These are phyloP conservation scores for Altica lythri DNA, from an alignment of 2,888 invertebrate species.

Conservation along the genomic window DNA sequence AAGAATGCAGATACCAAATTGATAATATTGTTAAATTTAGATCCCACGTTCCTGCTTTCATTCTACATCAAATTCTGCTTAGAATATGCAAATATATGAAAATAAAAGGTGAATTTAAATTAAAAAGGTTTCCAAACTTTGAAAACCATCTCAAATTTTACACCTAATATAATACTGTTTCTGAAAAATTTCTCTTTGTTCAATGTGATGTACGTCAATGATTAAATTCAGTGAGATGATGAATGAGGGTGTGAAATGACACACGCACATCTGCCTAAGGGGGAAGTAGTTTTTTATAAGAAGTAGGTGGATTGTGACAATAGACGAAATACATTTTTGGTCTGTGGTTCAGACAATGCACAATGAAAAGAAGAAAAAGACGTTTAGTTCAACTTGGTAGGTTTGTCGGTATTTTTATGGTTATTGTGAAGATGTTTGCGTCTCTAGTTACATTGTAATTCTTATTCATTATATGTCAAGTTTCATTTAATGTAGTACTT, in stretches of 20 bases:
- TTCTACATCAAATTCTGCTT: too few species aligned
- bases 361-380: conserved; percentile 17
- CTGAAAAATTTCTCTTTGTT: too few species aligned
- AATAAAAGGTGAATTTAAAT: too few species aligned
- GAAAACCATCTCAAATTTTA: too few species aligned
- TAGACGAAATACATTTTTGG: conserved; percentile 27
- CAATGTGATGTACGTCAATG: too few species aligned
- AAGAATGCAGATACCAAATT: too few species aligned
- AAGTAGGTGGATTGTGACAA: conserved; percentile 29
- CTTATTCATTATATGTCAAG: conserved; percentile 9
- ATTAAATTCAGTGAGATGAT: conserved; percentile 37
- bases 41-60: too few species aligned
- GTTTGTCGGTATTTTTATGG: conserved; percentile 21
- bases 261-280: conserved; percentile 43
- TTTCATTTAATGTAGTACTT: conserved; percentile 9
- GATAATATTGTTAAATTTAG: too few species aligned
- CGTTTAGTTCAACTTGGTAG: conserved; percentile 18
- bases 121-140: too few species aligned
- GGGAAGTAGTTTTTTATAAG: conserved; percentile 37
- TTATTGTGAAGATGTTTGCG: conserved; percentile 16
- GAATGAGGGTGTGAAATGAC: conserved; percentile 49
- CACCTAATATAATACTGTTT: too few species aligned
- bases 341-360: conserved; percentile 21
- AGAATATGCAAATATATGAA: too few species aligned
- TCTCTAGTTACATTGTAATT: conserved; percentile 13